phyloP scores from a whole-genome alignment of 2,113 vertebrate species.

The Puma concolor region DNA sequence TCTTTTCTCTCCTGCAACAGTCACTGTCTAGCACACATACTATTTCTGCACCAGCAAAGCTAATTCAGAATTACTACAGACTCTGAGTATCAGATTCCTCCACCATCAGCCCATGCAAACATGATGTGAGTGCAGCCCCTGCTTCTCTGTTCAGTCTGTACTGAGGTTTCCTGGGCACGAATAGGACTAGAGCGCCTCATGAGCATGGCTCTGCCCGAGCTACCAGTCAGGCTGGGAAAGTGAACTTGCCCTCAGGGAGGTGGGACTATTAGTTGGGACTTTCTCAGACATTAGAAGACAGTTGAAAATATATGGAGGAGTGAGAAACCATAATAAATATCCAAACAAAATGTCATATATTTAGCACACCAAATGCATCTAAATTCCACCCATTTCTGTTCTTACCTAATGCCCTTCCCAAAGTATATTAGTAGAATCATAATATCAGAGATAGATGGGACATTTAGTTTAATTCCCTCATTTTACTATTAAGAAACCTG shows the following conservation, averaged over 20 bases:
- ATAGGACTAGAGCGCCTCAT: neutral
- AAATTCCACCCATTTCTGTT: neutral
- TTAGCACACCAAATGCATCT: neutral
- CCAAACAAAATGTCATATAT: neutral
- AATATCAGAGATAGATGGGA: neutral
- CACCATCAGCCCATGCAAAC: neutral
- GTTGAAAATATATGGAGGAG: neutral
- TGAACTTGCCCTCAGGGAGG: neutral
- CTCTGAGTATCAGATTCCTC: neutral
- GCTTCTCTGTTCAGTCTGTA: neutral
- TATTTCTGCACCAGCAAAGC: neutral
- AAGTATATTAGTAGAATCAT: neutral
- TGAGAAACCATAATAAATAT: neutral
- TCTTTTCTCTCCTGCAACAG: neutral
- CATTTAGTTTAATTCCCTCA: neutral
- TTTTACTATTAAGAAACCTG: neutral
- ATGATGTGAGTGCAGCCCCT: accelerated
- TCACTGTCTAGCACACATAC: neutral
- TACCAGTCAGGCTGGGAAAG: neutral
- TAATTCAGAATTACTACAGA: neutral
- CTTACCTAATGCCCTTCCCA: neutral
- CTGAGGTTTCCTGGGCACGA: neutral
- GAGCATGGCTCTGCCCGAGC: neutral
- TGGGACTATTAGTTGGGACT: neutral
- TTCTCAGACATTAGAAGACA: neutral